Conservation (phyloP, 2,113 vertebrate species). For the Donacobius atricapilla region DNA sequence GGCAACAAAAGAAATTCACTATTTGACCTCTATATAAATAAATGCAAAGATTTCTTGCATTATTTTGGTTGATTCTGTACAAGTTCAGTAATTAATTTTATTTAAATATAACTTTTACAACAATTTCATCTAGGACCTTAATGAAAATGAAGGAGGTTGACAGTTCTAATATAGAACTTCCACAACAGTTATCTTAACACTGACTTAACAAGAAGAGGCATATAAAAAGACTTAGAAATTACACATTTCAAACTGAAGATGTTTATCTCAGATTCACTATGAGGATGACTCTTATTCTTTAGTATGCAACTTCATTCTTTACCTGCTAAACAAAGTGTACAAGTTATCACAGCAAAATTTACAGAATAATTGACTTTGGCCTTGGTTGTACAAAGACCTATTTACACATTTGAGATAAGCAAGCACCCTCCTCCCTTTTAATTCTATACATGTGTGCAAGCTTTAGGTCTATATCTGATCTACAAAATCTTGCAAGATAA, state of each 20-base stretch:
- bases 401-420: constrained; percentile 58
- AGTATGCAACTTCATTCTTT: constrained; percentile 4
- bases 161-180: constrained; percentile 68
- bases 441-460: constrained; percentile 63
- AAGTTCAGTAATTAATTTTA: constrained; percentile 39
- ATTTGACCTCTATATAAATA: constrained; percentile 42
- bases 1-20: background rate
- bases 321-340: constrained; percentile 24
- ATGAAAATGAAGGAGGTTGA: constrained; percentile 9
- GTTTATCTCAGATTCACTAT: background rate
- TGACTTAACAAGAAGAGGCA: background rate
- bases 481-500: constrained; percentile 54
- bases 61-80: constrained; percentile 43
- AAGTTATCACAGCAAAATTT: constrained; percentile 57
- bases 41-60: constrained; percentile 27
- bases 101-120: constrained; percentile 51
- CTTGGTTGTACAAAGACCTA: constrained; percentile 34
- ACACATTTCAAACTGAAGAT: background rate
- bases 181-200: constrained; percentile 13
- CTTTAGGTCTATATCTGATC: constrained; percentile 39
- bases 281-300: constrained; percentile 1
- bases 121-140: background rate
- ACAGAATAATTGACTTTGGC: constrained; percentile 43
- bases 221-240: constrained; percentile 45
- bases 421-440: constrained; percentile 38